phyloP scores from a whole-genome alignment of 2,888 invertebrate species.

The Pegoplata infirma region DNA sequence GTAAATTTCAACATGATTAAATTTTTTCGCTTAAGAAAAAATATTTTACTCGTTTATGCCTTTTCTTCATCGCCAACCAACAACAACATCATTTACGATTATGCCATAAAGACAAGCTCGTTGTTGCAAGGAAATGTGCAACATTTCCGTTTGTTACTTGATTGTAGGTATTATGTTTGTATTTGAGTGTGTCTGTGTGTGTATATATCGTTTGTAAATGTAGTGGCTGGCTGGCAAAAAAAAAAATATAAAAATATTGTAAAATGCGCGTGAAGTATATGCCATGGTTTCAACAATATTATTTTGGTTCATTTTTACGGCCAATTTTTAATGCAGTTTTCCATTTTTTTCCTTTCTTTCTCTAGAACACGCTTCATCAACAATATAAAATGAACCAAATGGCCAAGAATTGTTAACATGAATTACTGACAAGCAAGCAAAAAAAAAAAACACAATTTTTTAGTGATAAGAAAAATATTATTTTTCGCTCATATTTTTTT shows the following conservation, averaged over 20 bases:
- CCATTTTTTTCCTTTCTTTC: no score
- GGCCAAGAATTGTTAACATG: constrained; percentile 27
- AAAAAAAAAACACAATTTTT: no score
- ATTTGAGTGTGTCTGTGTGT: no score
- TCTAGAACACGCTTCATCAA: constrained; percentile 1
- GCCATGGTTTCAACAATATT: background rate
- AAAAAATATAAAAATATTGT: background rate
- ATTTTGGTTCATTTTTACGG: background rate
- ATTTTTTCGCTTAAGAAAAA: constrained; percentile 4
- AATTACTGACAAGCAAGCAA: background rate
- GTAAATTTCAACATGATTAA: constrained; percentile 31
- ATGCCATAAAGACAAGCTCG: background rate
- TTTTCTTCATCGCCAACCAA: background rate
- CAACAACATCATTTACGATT: background rate
- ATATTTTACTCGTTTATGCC: background rate
- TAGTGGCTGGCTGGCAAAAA: no score
- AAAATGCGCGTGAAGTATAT: background rate
- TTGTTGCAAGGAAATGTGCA: constrained; percentile 22
- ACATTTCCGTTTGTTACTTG: constrained; percentile 21
- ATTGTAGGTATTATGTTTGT: no score
- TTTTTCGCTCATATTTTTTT: background rate
- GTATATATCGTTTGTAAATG: no score
- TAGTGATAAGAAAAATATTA: constrained; percentile 26
- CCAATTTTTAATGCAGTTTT: constrained; percentile 4
- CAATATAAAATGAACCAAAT: constrained; percentile 6